Evolutionary conservation across 2,888 invertebrate genomes (phyloP).

Genomic region (Halictus ligatus): DNA sequence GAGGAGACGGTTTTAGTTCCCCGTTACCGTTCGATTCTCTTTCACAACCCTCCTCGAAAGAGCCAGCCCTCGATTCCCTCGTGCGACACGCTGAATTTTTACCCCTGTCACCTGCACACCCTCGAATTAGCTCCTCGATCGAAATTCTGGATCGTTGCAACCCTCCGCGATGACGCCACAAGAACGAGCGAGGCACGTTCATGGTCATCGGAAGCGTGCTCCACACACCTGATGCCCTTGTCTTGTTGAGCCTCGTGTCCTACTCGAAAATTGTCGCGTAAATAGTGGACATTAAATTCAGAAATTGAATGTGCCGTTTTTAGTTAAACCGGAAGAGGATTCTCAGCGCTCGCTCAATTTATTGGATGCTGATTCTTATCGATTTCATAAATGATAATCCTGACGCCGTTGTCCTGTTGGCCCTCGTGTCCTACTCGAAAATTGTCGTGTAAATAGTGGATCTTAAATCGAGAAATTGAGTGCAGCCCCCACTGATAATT

Average conservation of each 20-base stretch:
- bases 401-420: too few relatives aligned
- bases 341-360: too few relatives aligned
- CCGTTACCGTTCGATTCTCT: slow-evolving; percentile 6
- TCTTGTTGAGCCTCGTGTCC: neutral
- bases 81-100: neutral
- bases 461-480: too few relatives aligned
- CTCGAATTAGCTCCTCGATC: neutral
- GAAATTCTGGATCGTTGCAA: neutral
- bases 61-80: neutral
- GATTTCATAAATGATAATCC: too few relatives aligned
- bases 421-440: too few relatives aligned
- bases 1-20: slow-evolving; percentile 22
- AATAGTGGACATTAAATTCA: too few relatives aligned
- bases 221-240: neutral
- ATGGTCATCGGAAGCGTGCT: neutral
- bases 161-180: neutral
- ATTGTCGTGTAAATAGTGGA: too few relatives aligned
- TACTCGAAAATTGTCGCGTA: neutral
- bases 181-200: neutral
- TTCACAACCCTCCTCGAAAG: neutral
- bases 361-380: too few relatives aligned
- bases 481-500: too few relatives aligned
- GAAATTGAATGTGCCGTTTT: too few relatives aligned
- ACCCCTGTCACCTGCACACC: slow-evolving; percentile 1
- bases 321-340: too few relatives aligned